Base-by-base conservation (phyloP, 1,140 invertebrate species). In the Ostrea edulis region DNA sequence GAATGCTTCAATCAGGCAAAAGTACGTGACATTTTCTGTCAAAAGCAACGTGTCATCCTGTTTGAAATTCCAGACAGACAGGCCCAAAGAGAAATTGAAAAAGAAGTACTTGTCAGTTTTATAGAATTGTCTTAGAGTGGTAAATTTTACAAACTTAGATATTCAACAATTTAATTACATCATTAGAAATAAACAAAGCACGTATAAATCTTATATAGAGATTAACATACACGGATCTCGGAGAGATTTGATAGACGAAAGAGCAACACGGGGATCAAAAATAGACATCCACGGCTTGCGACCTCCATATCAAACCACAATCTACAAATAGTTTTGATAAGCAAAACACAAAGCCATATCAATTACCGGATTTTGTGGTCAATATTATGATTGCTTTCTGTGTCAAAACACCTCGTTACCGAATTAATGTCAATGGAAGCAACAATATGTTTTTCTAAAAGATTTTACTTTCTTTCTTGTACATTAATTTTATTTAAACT, bases 321-420 rank as follows among this genome's bases (percentile, higher is more conserved):
- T 62, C 22, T 77, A 35, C 68, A 35, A 25, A 77, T 77, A 77
- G 22, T 77, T 35, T 77, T 29, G 29, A 77, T 44, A 77, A 35
- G 29, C 22, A 77, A 29, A 77, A 77, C 25, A 29, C 29, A 77
- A 77, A 77, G 68, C 68, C 14, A 77, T 77, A 35, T 77, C 68
- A 77, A 77, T 77, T 77, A 77, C 68, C 68, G 68, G 68, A 25
- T 77, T 77, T 77, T 14, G 68, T 77, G 68, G 68, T 77, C 68
- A 77, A 77, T 77, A 77, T 77, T 77, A 35, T 25, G 68, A 17
- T 35, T 77, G 9, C 8, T 77, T 35, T 14, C 22, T 77, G 12
- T 77, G 68, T 29, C 68, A 77, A 25, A 77, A 77, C 9, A 14
- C 22, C 29, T 35, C 68, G 68, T 77, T 77, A 77, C 29, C 29